phyloP scores from a whole-genome alignment of 2,888 invertebrate genomes.

The Epistrophella euchroma region DNA sequence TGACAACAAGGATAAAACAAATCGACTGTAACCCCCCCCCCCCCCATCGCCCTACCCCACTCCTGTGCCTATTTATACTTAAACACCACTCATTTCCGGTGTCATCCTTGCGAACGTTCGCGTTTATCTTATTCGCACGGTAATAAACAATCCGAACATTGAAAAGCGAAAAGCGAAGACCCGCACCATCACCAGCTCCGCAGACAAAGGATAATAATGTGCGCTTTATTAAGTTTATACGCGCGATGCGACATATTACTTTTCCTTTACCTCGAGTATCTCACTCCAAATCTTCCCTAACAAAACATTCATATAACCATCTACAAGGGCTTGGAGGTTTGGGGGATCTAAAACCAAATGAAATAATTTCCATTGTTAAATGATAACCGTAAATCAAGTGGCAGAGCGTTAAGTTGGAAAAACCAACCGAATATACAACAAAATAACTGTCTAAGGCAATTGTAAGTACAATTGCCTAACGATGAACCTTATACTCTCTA shows the following conservation, averaged over 20 bases:
- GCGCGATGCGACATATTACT: conserved; percentile 72
- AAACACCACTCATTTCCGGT: conserved; percentile 60
- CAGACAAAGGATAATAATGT: conserved; percentile 72
- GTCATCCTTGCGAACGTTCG: conserved; percentile 44
- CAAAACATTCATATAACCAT: neutral
- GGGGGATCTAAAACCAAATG: conserved; percentile 60
- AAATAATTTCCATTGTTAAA: conserved; percentile 76
- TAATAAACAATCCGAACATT: conserved; percentile 71
- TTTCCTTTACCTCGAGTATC: conserved; percentile 11
- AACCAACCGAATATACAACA: conserved; percentile 50
- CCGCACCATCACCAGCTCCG: conserved; percentile 15
- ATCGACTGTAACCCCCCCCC: conserved; percentile 2
- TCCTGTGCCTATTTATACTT: neutral
- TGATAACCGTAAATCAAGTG: conserved; percentile 75
- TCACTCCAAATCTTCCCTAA: neutral
- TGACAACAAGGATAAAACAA: conserved; percentile 45
- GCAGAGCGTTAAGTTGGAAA: conserved; percentile 65
- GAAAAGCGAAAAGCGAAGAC: conserved; percentile 53
- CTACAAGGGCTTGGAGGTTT: neutral
- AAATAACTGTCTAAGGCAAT: conserved; percentile 67
- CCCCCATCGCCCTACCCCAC: neutral
- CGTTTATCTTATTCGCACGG: conserved; percentile 71
- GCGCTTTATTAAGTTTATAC: conserved; percentile 74
- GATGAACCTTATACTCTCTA: conserved; percentile 37
- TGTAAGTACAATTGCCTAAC: conserved; percentile 60